These are phyloP conservation scores for Polylopha cassiicola DNA, from an alignment of 2,888 invertebrate species.

Conservation along the genomic window DNA sequence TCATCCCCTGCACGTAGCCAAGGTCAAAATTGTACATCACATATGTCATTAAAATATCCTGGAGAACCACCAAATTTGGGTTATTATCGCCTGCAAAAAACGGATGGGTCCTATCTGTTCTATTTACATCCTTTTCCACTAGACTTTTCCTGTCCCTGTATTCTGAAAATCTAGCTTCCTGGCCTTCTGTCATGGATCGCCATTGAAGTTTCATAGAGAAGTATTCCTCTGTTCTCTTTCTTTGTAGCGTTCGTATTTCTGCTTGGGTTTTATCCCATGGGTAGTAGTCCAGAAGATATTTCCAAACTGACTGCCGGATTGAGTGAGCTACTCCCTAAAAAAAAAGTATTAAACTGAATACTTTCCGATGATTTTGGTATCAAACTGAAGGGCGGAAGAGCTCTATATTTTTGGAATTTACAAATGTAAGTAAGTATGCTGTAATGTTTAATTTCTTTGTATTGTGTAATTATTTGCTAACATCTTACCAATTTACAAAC, in stretches of 20 bases:
- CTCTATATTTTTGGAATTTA: too few species aligned
- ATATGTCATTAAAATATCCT: constrained; percentile 98
- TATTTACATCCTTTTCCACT: constrained; percentile 97
- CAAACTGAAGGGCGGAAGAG: too few species aligned
- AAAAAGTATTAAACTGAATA: too few species aligned
- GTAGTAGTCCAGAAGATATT: constrained; percentile 92
- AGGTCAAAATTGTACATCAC: constrained; percentile 99
- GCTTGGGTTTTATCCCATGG: constrained; percentile 88
- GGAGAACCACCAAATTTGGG: constrained; percentile 88
- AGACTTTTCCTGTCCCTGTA: constrained; percentile 94
- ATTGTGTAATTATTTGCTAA: too few species aligned
- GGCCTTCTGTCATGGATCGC: constrained; percentile 91
- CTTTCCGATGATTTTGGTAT: too few species aligned
- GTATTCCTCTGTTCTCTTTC: constrained; percentile 89
- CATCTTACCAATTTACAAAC: too few species aligned
- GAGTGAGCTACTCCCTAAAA: constrained; percentile 86
- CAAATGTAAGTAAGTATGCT: not conserved
- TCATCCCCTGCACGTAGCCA: constrained; percentile 98
- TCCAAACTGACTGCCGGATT: constrained; percentile 93
- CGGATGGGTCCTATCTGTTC: constrained; percentile 93
- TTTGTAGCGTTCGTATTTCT: constrained; percentile 82
- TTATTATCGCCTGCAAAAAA: constrained; percentile 97
- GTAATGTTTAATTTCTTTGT: too few species aligned
- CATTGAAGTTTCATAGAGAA: constrained; percentile 98
- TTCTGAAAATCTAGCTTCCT: constrained; percentile 90